phyloP scores from a whole-genome alignment of 2,888 invertebrate species.

The Pristionchus fissidentatus region DNA sequence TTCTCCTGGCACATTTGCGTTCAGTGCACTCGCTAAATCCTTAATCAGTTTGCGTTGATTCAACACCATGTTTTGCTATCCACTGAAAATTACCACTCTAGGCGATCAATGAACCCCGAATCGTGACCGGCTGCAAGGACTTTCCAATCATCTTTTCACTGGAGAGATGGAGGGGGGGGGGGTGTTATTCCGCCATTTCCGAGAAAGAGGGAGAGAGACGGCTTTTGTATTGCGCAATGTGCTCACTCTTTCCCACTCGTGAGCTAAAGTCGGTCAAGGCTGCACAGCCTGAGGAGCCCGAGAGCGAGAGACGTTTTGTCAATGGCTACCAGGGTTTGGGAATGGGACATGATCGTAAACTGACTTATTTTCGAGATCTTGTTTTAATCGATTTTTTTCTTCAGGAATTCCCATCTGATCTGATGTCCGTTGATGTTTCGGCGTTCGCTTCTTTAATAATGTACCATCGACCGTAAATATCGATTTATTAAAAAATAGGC shows the following conservation, averaged over 20 bases:
- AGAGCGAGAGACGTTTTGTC: slow-evolving; percentile 9
- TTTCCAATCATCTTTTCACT: too few relatives aligned
- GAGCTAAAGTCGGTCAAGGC: slow-evolving; percentile 20
- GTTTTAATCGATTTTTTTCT: background rate
- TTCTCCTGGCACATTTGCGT: too few relatives aligned
- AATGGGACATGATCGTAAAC: background rate
- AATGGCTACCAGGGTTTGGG: background rate
- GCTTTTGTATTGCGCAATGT: slow-evolving; percentile 38
- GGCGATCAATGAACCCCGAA: too few relatives aligned
- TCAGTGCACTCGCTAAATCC: too few relatives aligned
- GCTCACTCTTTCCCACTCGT: background rate
- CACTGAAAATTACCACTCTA: too few relatives aligned
- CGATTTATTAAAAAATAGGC: background rate
- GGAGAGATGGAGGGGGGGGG: background rate
- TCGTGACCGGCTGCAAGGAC: too few relatives aligned
- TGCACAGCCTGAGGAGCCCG: background rate
- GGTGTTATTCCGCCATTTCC: slow-evolving; percentile 3
- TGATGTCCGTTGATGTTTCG: slow-evolving; percentile 4
- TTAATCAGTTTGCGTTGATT: too few relatives aligned
- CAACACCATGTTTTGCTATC: too few relatives aligned
- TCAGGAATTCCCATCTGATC: slow-evolving; percentile 23
- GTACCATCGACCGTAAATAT: background rate
- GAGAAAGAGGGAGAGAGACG: background rate
- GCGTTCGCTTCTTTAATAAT: background rate
- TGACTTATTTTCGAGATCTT: background rate